These are phyloP conservation scores for Acanthosepion pharaonis DNA, from an alignment of 2,888 invertebrate species.

Conservation along the genomic window DNA sequence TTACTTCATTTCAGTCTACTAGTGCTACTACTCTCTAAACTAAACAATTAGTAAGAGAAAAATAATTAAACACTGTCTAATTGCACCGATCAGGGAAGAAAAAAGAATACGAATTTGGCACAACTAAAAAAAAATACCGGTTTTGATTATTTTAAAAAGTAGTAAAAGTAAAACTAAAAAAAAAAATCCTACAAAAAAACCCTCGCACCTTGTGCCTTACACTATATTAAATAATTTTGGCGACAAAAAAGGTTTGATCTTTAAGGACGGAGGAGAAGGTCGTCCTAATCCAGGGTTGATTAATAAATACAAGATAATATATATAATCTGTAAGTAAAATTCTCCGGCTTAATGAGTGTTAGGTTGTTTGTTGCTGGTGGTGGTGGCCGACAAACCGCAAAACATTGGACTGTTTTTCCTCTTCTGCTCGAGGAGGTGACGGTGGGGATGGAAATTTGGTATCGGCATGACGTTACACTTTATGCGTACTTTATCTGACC, in stretches of 20 bases:
- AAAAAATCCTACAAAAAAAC: not conserved
- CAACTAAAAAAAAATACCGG: not conserved
- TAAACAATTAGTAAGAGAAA: not conserved
- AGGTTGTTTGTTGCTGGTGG: not conserved
- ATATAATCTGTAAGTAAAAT: conserved; percentile 6
- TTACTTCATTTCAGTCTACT: too few relatives aligned
- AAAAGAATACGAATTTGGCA: not conserved
- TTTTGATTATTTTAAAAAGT: not conserved
- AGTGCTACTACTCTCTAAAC: not conserved
- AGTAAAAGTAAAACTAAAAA: not conserved
- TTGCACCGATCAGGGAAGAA: not conserved
- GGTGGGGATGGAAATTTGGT: not conserved
- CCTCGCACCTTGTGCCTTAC: not conserved
- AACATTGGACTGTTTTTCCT: not conserved
- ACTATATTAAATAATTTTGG: not conserved
- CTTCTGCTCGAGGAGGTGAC: not conserved
- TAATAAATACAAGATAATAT: not conserved
- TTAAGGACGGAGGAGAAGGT: not conserved
- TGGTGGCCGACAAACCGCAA: not conserved
- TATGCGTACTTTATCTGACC: not conserved
- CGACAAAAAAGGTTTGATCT: not conserved
- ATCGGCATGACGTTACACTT: not conserved
- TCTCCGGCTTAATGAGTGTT: not conserved
- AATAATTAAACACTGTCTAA: not conserved
- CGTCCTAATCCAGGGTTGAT: not conserved